Conservation (phyloP, 2,888 invertebrate genomes). For the Netelia virgata region DNA sequence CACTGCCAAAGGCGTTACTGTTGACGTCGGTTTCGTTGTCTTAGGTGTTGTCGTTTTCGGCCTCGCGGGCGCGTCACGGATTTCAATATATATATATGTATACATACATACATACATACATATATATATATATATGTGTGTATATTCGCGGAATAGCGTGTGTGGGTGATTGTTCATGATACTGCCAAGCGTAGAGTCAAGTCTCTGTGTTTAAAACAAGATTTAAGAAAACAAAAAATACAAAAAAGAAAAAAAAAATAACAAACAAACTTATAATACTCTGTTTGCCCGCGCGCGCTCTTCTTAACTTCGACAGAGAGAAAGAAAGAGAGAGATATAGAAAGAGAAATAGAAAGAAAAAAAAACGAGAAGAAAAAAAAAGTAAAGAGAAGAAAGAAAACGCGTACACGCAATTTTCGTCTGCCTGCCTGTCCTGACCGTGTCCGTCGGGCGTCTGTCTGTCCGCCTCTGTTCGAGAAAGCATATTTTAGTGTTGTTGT, state of each 20-base stretch:
- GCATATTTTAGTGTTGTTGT: not conserved
- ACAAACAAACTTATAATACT: constrained; percentile 54
- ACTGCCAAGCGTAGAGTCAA: constrained; percentile 82
- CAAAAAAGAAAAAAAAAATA: constrained; percentile 24
- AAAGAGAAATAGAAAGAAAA: constrained; percentile 44
- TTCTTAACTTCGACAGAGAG: constrained; percentile 40
- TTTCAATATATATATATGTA: not conserved
- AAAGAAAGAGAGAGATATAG: constrained; percentile 41
- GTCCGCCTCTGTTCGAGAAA: not conserved
- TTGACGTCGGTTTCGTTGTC: constrained; percentile 80
- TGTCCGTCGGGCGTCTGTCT: not conserved
- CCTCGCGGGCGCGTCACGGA: constrained; percentile 64
- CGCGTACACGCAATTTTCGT: constrained; percentile 9
- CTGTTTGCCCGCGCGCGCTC: constrained; percentile 54
- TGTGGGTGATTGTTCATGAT: constrained; percentile 80
- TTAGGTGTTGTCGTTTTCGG: constrained; percentile 73
- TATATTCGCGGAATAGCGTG: constrained; percentile 57
- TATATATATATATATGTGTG: not conserved
- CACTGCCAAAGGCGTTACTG: constrained; percentile 84
- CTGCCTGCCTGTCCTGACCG: not conserved
- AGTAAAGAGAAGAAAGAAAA: constrained; percentile 45
- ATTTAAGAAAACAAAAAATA: constrained; percentile 44
- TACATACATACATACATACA: constrained; percentile 18
- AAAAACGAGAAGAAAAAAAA: not conserved
- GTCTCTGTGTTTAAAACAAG: constrained; percentile 74